Evolutionary conservation across 2,888 invertebrate species (phyloP).

Genomic region (Lasioglossum vierecki): DNA sequence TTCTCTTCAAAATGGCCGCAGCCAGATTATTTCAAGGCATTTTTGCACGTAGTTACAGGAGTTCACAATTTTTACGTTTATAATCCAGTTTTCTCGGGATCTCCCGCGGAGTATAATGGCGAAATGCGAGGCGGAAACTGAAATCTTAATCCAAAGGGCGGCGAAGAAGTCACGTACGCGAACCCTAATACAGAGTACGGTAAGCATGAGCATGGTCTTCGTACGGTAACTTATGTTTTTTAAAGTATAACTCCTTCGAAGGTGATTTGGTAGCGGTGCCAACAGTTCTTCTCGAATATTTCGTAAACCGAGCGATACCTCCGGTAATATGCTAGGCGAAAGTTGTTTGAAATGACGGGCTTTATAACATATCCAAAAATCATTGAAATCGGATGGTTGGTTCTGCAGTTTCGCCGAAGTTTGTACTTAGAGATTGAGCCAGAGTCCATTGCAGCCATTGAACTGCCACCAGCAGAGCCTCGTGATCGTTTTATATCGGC

Average conservation of each 20-base stretch:
- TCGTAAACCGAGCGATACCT: background rate
- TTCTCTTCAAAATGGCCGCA: background rate
- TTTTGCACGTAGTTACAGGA: background rate
- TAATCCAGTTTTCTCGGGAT: background rate
- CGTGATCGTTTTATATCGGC: slow-evolving; percentile 3
- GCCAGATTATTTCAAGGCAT: background rate
- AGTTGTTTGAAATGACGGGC: background rate
- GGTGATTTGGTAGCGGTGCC: too few relatives aligned
- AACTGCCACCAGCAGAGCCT: slow-evolving; percentile 11
- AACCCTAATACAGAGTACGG: background rate
- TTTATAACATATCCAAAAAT: background rate
- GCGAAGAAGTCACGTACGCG: background rate
- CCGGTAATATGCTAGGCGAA: background rate
- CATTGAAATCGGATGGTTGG: too few relatives aligned
- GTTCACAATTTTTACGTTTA: background rate
- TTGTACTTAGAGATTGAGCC: background rate
- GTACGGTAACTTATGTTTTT: too few relatives aligned
- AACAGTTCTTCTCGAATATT: too few relatives aligned
- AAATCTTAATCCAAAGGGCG: background rate
- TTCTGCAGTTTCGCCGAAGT: too few relatives aligned
- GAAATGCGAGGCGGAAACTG: background rate
- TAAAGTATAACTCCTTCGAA: too few relatives aligned
- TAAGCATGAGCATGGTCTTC: too few relatives aligned
- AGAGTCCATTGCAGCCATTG: background rate
- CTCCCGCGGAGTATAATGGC: background rate